A percentile compares a stretch with the other conserved stretches of the same genome.
Evolutionary conservation across 2,113 vertebrate genomes (phyloP).

Genomic region (Pachypanchax playfairii): DNA sequence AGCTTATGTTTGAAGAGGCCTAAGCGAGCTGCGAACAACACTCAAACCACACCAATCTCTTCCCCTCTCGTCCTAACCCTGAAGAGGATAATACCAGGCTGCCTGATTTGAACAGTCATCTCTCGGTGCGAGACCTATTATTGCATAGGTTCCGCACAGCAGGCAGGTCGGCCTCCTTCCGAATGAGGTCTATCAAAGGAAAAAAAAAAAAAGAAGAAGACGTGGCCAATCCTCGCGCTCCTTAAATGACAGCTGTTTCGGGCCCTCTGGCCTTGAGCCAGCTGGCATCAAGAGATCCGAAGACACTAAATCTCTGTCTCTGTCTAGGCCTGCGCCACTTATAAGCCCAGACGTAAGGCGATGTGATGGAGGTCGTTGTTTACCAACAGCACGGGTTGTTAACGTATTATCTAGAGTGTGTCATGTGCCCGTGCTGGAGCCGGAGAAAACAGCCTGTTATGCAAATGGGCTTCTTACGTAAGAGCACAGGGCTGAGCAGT

Average conservation of each 20-base stretch:
- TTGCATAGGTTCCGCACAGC: conserved; percentile 70
- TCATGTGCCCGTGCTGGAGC: conserved; percentile 58
- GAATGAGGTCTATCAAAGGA: conserved; percentile 57
- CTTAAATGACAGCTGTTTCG: conserved; percentile 65
- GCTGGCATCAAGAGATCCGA: conserved; percentile 54
- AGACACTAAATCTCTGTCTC: conserved; percentile 42
- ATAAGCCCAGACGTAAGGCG: conserved; percentile 38
- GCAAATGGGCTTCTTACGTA: conserved; percentile 75
- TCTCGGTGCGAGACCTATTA: conserved; percentile 63
- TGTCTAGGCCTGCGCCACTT: conserved; percentile 17
- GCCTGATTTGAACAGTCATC: conserved; percentile 72
- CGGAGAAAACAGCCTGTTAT: conserved; percentile 73
- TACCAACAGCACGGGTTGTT: conserved; percentile 68
- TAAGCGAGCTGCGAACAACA: conserved; percentile 14
- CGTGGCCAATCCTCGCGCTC: conserved; percentile 20
- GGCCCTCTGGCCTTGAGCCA: conserved; percentile 61
- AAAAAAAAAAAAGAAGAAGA: too few species aligned
- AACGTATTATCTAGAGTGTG: conserved; percentile 66
- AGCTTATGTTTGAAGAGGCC: conserved; percentile 42
- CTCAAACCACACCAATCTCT: conserved; percentile 22
- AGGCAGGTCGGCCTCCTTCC: conserved; percentile 61
- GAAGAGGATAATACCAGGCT: conserved; percentile 75
- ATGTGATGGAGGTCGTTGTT: conserved; percentile 65
- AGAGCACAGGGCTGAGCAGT: conserved; percentile 64
- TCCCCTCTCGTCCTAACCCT: conserved; percentile 48